A percentile compares a stretch with the other conserved stretches of the same genome.
Evolutionary conservation across 2,797 vertebrate species (phyloP).

Genomic region (Anguilla anguilla): DNA sequence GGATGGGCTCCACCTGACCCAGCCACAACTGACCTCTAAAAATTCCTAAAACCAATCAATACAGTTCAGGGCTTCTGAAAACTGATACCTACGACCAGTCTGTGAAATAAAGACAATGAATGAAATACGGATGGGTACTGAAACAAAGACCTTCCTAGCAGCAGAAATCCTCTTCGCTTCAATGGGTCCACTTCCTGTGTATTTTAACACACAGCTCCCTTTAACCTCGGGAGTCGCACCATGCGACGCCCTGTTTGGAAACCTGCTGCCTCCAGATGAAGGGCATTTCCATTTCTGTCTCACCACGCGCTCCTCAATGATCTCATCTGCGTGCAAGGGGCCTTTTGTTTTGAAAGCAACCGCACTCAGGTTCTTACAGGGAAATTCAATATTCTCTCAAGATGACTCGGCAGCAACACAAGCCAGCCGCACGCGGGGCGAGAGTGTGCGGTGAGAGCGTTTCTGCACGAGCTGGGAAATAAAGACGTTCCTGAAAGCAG

Average conservation of each 20-base stretch:
- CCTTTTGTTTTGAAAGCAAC: background rate
- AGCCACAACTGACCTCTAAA: background rate
- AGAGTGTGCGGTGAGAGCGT: background rate
- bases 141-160: background rate
- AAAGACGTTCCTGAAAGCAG: background rate
- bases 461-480: background rate
- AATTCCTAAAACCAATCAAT: background rate
- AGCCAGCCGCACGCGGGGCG: too few species aligned
- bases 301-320: background rate
- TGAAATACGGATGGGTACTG: slow-evolving; percentile 16
- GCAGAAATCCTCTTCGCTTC: background rate
- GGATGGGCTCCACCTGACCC: background rate
- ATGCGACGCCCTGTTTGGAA: background rate
- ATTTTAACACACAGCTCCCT: background rate
- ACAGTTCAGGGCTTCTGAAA: slow-evolving; percentile 7
- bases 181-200: background rate
- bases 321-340: background rate
- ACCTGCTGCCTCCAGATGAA: slow-evolving; percentile 1
- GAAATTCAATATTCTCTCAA: background rate
- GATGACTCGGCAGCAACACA: background rate
- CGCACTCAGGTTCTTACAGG: background rate
- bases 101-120: slow-evolving; percentile 4
- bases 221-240: background rate
- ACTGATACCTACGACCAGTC: background rate
- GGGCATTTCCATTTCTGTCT: background rate